Percentiles rank a stretch among this genome's conserved stretches.
These are phyloP conservation scores for Contarinia nasturtii DNA, from an alignment of 1,140 invertebrate species.

Conservation along the genomic window DNA sequence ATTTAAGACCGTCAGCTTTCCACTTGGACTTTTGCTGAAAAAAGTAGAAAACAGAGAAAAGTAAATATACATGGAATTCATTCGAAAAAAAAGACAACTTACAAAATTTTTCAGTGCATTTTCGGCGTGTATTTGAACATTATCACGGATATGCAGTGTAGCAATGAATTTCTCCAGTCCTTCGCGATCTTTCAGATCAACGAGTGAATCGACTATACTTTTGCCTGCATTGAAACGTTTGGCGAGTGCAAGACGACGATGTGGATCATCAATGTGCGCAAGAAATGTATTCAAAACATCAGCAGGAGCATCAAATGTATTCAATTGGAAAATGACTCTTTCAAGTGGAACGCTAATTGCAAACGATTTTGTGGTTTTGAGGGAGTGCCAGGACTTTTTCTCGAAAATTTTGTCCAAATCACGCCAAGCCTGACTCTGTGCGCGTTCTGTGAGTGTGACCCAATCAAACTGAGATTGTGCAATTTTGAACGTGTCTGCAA, in stretches of 20 bases:
- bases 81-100: constrained; percentile 6
- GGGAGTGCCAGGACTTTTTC: constrained; percentile 14
- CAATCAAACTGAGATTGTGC: constrained; percentile 19
- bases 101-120: constrained; percentile 17
- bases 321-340: constrained; percentile 13
- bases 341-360: constrained; percentile 21
- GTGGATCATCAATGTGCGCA: constrained; percentile 17
- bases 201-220: constrained; percentile 19
- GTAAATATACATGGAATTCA: too few species aligned
- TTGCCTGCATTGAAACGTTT: constrained; percentile 15
- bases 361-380: constrained; percentile 18
- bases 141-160: constrained; percentile 13
- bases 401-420: constrained; percentile 21
- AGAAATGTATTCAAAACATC: constrained; percentile 18
- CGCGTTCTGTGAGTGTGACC: constrained; percentile 19
- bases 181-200: constrained; percentile 16
- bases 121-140: constrained; percentile 22
- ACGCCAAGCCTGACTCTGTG: constrained; percentile 16
- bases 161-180: constrained; percentile 16
- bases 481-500: constrained; percentile 16
- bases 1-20: too few species aligned
- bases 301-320: constrained; percentile 14
- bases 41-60: too few species aligned
- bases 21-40: too few species aligned
- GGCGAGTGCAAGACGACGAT: constrained; percentile 14